A percentile compares a stretch with the other conserved stretches of the same genome.
Conservation (phyloP, 2,797 vertebrate genomes). For the Eidolon dupreanum region DNA sequence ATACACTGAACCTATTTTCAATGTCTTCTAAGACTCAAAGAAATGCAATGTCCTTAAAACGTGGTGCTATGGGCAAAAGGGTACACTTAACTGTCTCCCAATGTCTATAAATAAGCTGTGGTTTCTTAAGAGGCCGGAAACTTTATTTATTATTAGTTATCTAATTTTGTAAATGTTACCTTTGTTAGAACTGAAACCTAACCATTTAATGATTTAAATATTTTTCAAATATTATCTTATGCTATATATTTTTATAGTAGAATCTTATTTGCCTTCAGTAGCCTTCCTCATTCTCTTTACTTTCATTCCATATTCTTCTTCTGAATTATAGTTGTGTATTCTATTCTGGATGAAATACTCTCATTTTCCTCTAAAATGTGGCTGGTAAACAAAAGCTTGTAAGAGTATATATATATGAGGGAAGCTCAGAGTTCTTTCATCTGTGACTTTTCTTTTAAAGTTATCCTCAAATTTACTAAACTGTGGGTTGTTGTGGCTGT, state of each 20-base stretch:
- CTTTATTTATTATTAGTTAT: background rate
- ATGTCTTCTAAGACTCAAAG: background rate
- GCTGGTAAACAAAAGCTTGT: slow-evolving; percentile 48
- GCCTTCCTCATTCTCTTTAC: background rate
- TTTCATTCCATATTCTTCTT: background rate
- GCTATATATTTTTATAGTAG: background rate
- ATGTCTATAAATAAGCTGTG: slow-evolving; percentile 58
- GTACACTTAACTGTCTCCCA: background rate
- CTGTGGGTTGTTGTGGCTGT: slow-evolving; percentile 50
- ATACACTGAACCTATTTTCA: background rate
- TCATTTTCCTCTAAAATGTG: slow-evolving; percentile 40
- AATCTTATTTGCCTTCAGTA: background rate
- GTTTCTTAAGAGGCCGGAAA: slow-evolving; percentile 25
- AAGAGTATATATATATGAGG: background rate
- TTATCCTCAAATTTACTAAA: slow-evolving; percentile 47
- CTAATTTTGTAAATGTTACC: background rate
- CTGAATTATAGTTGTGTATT: slow-evolving; percentile 31
- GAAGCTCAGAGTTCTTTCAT: slow-evolving; percentile 21
- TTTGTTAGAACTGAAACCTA: background rate
- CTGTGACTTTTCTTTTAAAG: slow-evolving; percentile 55
- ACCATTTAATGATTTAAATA: background rate
- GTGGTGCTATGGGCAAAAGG: background rate
- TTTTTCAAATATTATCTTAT: slow-evolving; percentile 4
- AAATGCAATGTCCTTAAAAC: background rate
- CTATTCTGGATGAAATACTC: slow-evolving; percentile 30